Percentiles rank a stretch among this genome's conserved stretches.
Conservation (phyloP, 2,888 invertebrate species). For the Drosophila barbarae region DNA sequence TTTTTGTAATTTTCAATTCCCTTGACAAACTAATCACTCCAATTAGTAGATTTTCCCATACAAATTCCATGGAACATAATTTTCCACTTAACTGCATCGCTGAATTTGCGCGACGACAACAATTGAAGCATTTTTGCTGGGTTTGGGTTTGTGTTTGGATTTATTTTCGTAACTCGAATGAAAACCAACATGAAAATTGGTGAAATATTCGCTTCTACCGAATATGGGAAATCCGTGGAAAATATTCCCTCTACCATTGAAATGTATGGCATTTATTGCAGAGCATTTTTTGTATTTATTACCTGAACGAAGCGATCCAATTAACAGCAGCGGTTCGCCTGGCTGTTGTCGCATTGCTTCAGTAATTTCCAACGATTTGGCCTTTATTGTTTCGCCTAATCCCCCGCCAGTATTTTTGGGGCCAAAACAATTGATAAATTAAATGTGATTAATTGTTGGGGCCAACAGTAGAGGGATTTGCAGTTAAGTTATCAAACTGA, state of each 20-base stretch:
- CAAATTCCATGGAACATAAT: constrained; percentile 4
- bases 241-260: neutral
- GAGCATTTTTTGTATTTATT: constrained; percentile 1
- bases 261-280: constrained; percentile 3
- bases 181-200: constrained; percentile 4
- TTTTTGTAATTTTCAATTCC: neutral
- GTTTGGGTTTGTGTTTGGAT: neutral
- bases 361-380: constrained; percentile 23
- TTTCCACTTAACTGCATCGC: constrained; percentile 9
- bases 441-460: constrained; percentile 38
- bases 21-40: neutral
- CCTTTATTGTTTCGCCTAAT: constrained; percentile 28
- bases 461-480: neutral
- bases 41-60: constrained; percentile 1
- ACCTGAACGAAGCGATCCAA: constrained; percentile 21
- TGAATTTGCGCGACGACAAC: constrained; percentile 1
- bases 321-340: constrained; percentile 13
- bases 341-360: constrained; percentile 1
- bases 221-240: neutral
- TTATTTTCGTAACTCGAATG: constrained; percentile 3
- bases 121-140: neutral
- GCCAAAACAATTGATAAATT: constrained; percentile 33
- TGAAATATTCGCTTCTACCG: neutral
- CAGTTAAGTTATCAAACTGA: constrained; percentile 23
- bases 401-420: constrained; percentile 4